Evolutionary conservation across 2,888 invertebrate species (phyloP).

Genomic region (Hybos culiciformis): DNA sequence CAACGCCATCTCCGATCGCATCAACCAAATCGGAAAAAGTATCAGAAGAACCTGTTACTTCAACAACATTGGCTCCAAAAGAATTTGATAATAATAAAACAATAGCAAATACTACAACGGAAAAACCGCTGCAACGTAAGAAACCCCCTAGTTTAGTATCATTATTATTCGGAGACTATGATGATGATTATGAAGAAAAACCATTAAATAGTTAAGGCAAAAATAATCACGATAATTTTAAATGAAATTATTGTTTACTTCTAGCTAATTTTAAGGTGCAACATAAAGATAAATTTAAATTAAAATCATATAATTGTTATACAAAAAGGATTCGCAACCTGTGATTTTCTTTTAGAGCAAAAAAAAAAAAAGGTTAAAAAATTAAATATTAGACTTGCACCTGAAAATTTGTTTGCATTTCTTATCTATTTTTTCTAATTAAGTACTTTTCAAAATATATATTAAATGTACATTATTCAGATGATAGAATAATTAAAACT

Average conservation of each 20-base stretch:
- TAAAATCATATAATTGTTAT: too few species aligned
- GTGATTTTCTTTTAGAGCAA: too few species aligned
- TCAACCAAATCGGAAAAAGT: slow-evolving; percentile 4
- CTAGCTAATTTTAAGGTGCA: too few species aligned
- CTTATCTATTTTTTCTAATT: too few species aligned
- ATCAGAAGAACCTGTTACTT: slow-evolving; percentile 8
- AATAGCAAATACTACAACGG: slow-evolving; percentile 2
- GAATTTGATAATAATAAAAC: background rate
- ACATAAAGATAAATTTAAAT: too few species aligned
- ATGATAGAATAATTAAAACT: too few species aligned
- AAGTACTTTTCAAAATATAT: too few species aligned
- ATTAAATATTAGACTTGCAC: too few species aligned
- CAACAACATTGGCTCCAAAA: slow-evolving; percentile 4
- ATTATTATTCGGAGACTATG: slow-evolving; percentile 31
- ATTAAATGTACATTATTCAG: too few species aligned
- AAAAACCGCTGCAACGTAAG: slow-evolving; percentile 19
- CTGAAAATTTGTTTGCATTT: too few species aligned
- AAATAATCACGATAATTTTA: slow-evolving; percentile 12
- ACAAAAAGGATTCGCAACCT: too few species aligned
- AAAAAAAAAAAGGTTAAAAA: too few species aligned
- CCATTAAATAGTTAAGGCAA: slow-evolving; percentile 16
- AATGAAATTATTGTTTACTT: slow-evolving; percentile 18
- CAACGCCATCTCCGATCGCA: slow-evolving; percentile 1
- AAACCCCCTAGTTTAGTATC: slow-evolving; percentile 32
- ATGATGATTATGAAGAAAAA: slow-evolving; percentile 19